These are phyloP conservation scores for Coelopa frigida DNA, from an alignment of 1,140 invertebrate species.

Conservation along the genomic window DNA sequence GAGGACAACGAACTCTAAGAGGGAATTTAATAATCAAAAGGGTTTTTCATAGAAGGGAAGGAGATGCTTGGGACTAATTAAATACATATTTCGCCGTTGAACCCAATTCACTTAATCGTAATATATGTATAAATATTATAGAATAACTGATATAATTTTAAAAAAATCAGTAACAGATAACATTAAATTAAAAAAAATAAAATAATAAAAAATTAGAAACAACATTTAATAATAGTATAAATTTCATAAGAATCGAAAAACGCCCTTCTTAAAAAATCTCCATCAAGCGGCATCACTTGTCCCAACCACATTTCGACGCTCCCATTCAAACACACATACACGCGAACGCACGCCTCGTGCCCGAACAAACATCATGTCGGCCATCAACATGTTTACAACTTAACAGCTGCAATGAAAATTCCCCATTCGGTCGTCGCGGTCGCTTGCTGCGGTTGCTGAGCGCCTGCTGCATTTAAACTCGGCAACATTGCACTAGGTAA, in stretches of 20 bases:
- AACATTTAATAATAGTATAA: not conserved
- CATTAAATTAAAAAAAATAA: too few relatives aligned
- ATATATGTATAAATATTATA: too few relatives aligned
- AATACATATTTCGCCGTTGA: too few relatives aligned
- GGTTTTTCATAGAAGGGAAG: too few relatives aligned
- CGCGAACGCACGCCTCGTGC: not conserved
- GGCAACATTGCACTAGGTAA: conserved; percentile 14
- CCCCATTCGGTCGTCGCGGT: conserved; percentile 8
- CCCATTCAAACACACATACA: not conserved
- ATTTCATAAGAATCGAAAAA: not conserved
- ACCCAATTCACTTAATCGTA: too few relatives aligned
- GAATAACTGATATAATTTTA: too few relatives aligned
- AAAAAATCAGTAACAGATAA: too few relatives aligned
- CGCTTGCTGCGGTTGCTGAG: conserved; percentile 4
- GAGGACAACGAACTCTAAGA: too few relatives aligned
- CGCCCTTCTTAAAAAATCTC: conserved; percentile 4
- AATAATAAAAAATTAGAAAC: too few relatives aligned
- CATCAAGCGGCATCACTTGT: conserved; percentile 6
- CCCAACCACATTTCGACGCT: not conserved
- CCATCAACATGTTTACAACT: too few relatives aligned
- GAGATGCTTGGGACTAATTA: not conserved
- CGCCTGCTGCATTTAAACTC: conserved; percentile 16
- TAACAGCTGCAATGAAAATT: conserved; percentile 10
- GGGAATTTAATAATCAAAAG: too few relatives aligned
- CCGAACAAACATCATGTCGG: too few relatives aligned